These are phyloP conservation scores for Scaptomyza hsui DNA, from an alignment of 1,140 invertebrate genomes.

Conservation along the genomic window DNA sequence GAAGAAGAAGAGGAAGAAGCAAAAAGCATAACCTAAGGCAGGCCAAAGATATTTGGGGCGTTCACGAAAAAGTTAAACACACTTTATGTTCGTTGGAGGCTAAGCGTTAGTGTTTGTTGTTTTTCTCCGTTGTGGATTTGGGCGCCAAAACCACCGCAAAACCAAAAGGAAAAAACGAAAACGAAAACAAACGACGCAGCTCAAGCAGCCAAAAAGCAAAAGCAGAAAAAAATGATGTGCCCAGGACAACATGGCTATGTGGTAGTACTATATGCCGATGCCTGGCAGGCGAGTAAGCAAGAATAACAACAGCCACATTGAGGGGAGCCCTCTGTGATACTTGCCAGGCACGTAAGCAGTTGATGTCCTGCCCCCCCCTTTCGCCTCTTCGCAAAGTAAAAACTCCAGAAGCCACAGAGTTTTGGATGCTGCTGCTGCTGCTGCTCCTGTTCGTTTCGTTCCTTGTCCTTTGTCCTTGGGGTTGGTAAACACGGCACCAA, in stretches of 20 bases:
- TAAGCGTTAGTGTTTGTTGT: conserved; percentile 11
- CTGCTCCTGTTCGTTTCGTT: conserved; percentile 11
- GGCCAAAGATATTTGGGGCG: conserved; percentile 65
- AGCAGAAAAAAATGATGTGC: conserved; percentile 73
- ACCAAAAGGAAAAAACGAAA: conserved; percentile 39
- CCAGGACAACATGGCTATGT: conserved; percentile 54
- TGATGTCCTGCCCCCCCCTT: conserved; percentile 29
- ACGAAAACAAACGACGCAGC: conserved; percentile 65
- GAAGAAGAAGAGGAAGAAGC: neutral
- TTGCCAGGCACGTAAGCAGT: conserved; percentile 73
- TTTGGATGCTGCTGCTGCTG: conserved; percentile 58
- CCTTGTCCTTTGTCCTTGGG: conserved; percentile 64
- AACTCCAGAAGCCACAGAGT: conserved; percentile 44
- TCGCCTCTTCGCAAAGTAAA: conserved; percentile 44
- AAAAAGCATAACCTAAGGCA: conserved; percentile 55
- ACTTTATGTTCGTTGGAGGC: conserved; percentile 69
- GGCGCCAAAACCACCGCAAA: conserved; percentile 55
- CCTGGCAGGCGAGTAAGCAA: conserved; percentile 46
- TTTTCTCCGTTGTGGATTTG: conserved; percentile 45
- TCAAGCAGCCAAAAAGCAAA: conserved; percentile 58
- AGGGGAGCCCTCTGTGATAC: conserved; percentile 18
- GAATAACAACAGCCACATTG: conserved; percentile 30
- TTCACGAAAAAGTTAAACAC: conserved; percentile 73
- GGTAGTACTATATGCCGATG: conserved; percentile 4
- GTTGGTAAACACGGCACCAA: conserved; percentile 79